A percentile compares a stretch with the other conserved stretches of the same genome.
Evolutionary conservation across 2,888 invertebrate genomes (phyloP).

Genomic region (Eupeodes luniger): DNA sequence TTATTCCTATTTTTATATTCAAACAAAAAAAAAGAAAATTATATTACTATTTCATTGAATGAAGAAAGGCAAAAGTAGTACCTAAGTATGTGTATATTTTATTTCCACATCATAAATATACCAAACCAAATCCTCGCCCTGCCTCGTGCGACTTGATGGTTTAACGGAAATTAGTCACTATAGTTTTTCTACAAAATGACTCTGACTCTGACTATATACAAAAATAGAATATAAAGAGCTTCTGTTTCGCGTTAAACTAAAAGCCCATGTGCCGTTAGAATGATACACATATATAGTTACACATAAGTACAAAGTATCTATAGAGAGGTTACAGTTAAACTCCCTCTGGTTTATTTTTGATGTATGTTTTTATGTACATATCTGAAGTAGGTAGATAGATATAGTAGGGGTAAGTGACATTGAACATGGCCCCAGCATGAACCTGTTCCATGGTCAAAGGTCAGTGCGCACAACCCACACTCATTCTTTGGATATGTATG

Average conservation of each 20-base stretch:
- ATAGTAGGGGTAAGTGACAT: slow-evolving; percentile 54
- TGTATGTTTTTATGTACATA: slow-evolving; percentile 7
- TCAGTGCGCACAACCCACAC: slow-evolving; percentile 55
- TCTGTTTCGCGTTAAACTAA: slow-evolving; percentile 24
- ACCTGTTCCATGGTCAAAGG: slow-evolving; percentile 71
- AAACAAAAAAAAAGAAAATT: background rate
- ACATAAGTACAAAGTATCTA: background rate
- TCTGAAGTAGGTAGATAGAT: background rate
- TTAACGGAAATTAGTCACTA: slow-evolving; percentile 63
- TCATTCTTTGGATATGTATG: background rate
- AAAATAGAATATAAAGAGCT: slow-evolving; percentile 34
- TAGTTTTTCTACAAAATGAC: slow-evolving; percentile 12
- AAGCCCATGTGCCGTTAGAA: slow-evolving; percentile 15
- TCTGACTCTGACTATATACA: slow-evolving; percentile 19
- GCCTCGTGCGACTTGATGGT: slow-evolving; percentile 39
- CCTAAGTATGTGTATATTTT: background rate
- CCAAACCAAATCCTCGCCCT: background rate
- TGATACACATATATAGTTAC: background rate
- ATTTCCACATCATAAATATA: background rate
- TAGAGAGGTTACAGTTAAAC: background rate
- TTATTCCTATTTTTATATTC: background rate
- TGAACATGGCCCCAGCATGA: slow-evolving; percentile 69
- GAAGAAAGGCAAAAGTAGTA: slow-evolving; percentile 7
- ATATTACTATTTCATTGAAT: background rate
- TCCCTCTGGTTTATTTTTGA: background rate